Percentiles rank a stretch among this genome's conserved stretches.
These are phyloP conservation scores for Mechanitis mazaeus DNA, from an alignment of 2,888 invertebrate species.

Conservation along the genomic window DNA sequence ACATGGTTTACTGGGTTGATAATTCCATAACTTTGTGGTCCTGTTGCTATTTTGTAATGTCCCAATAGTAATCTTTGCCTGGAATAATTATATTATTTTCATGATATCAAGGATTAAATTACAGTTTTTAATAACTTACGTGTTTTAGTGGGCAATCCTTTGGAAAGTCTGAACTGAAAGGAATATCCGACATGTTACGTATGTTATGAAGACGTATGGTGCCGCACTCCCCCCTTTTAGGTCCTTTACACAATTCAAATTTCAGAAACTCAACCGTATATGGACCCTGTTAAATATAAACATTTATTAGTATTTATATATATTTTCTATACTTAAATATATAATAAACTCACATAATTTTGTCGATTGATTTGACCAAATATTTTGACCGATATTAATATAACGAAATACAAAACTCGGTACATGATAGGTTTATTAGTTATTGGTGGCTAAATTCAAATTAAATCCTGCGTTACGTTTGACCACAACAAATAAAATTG, in stretches of 20 bases:
- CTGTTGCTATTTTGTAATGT: slow-evolving; percentile 45
- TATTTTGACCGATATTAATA: slow-evolving; percentile 27
- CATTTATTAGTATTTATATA: slow-evolving; percentile 8
- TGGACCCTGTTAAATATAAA: slow-evolving; percentile 48
- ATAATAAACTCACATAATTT: slow-evolving; percentile 43
- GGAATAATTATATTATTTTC: slow-evolving; percentile 20
- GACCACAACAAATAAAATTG: background rate
- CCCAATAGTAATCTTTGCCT: slow-evolving; percentile 54
- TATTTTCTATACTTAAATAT: slow-evolving; percentile 13
- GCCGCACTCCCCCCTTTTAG: slow-evolving; percentile 54
- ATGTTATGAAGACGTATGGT: slow-evolving; percentile 41
- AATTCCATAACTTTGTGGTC: slow-evolving; percentile 55
- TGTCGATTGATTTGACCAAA: slow-evolving; percentile 37
- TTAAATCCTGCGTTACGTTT: background rate
- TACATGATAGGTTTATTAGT: slow-evolving; percentile 21
- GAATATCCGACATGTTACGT: slow-evolving; percentile 52
- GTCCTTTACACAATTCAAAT: slow-evolving; percentile 56
- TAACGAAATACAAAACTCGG: slow-evolving; percentile 31
- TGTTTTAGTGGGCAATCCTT: slow-evolving; percentile 52
- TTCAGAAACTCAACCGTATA: slow-evolving; percentile 45
- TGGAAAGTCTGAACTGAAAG: slow-evolving; percentile 47
- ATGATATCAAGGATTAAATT: background rate
- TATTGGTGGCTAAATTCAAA: background rate
- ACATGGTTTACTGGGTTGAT: slow-evolving; percentile 55
- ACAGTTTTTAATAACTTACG: slow-evolving; percentile 33